Evolutionary conservation across 92 coral and sea anemone genomes (phyloP), one percentile per base, ranked within the genome.

Genomic region (Diadumene lineata): DNA sequence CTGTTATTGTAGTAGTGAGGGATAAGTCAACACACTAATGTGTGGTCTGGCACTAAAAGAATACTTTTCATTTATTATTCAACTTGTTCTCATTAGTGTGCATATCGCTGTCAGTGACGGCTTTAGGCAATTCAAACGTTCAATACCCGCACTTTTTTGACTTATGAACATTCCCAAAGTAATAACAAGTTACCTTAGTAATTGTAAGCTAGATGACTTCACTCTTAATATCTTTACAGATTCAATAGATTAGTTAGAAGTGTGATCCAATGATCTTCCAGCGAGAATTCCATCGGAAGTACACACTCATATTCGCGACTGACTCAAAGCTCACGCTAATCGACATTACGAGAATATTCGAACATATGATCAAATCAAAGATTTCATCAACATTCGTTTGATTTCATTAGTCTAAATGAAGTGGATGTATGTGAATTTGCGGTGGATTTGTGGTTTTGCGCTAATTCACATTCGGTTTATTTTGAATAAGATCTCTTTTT

Each of bases 41-140:
- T 62, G 68, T 62, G 68, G 43, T 26, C 68, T 28, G 68, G 32
- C 64, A 62, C 68, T 28, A 62, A 62, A 62, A 28, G 68, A 30
- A 62, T 62, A 11, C 68, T 29, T n/a, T 30, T 6, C 22, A 62
- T 4, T 62, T 28, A 62, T 62, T 62, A 62, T 62, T 62, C 68
- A 62, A 30, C 7, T 31, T 31, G 1, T 28, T 28, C 32, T 62
- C 68, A 62, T 27, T 62, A 62, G 38, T 19, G 64, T 19, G 31
- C 3, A 22, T 58, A 11, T 22, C 1, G 43, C 43, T 29, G 68
- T 62, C 68, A 62, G 43, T n/a, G 8, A 7, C 15, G 43, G 8
- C 68, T 62, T 22, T 22, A 62, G 31, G 31, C 38, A 43, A 62
- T 22, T 22, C 26, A 10, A 58, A 17, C 30, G 38, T 27, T 29